phyloP scores from a whole-genome alignment of 2,113 vertebrate species.

The Pseudonaja textilis region DNA sequence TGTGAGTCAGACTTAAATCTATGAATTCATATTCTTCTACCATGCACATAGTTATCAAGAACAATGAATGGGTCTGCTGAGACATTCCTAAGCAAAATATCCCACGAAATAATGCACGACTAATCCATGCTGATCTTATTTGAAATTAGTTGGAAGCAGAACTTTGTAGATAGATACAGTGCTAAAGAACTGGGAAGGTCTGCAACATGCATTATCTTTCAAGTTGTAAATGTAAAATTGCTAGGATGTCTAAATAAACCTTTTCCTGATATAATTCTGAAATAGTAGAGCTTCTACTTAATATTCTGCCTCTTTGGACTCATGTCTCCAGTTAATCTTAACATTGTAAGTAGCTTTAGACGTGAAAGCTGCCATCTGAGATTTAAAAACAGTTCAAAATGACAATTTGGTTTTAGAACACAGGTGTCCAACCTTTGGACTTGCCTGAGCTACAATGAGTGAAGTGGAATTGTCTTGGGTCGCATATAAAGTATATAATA shows the following conservation, averaged over 20 bases:
- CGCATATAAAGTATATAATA: not conserved
- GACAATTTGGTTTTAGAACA: not conserved
- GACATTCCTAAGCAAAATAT: not conserved
- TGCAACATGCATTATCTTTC: not conserved
- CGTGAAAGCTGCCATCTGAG: not conserved
- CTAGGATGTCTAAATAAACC: not conserved
- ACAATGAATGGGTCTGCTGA: not conserved
- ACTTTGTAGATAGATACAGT: not conserved
- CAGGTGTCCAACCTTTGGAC: not conserved
- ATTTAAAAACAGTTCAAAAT: not conserved
- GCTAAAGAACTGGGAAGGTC: not conserved
- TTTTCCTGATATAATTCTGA: not conserved
- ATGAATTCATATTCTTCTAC: not conserved
- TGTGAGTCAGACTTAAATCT: not conserved
- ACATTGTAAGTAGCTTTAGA: not conserved
- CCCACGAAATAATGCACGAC: not conserved
- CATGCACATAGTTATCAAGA: not conserved
- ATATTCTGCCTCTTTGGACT: not conserved
- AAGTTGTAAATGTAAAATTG: not conserved
- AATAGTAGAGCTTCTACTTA: not conserved
- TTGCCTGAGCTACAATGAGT: not conserved
- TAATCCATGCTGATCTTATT: not conserved
- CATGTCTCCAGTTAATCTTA: not conserved
- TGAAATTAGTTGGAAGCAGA: not conserved
- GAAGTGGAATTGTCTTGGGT: not conserved